Percentiles rank a stretch among this genome's conserved stretches.
phyloP scores from a whole-genome alignment of 2,113 vertebrate genomes.

The Leptobrachium ailaonicum region DNA sequence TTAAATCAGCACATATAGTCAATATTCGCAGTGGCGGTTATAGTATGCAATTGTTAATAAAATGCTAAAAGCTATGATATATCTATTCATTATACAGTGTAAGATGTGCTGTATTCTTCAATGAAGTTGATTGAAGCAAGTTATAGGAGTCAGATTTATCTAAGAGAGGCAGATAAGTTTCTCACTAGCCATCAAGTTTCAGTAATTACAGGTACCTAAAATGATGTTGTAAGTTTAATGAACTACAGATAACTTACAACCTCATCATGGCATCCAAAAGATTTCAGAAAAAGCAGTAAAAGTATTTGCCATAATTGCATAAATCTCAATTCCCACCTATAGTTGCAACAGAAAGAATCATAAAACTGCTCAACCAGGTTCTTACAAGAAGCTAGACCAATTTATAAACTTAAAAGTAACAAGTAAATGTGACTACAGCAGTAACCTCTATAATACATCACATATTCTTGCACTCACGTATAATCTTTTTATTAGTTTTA shows the following conservation, averaged over 20 bases:
- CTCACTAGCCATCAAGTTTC: slow-evolving; percentile 9
- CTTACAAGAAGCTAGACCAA: not conserved
- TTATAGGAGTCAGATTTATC: not conserved
- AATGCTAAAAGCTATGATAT: not conserved
- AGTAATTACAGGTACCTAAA: slow-evolving; percentile 17
- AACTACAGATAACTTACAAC: slow-evolving; percentile 7
- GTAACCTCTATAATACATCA: too few species aligned
- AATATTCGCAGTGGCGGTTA: too few species aligned
- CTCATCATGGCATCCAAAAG: slow-evolving; percentile 6
- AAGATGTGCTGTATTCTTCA: not conserved
- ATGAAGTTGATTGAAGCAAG: not conserved
- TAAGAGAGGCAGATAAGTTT: not conserved
- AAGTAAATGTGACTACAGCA: not conserved
- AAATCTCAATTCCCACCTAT: slow-evolving; percentile 3
- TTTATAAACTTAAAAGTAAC: slow-evolving; percentile 25
- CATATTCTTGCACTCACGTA: too few species aligned
- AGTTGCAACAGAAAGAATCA: slow-evolving; percentile 7
- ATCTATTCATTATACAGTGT: not conserved
- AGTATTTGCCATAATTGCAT: slow-evolving; percentile 1
- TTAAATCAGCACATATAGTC: too few species aligned
- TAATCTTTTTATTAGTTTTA: too few species aligned
- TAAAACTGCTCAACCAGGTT: slow-evolving; percentile 13
- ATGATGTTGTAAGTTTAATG: slow-evolving; percentile 28
- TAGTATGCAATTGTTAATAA: not conserved
- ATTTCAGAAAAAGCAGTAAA: slow-evolving; percentile 21